Percentiles rank a stretch among this genome's conserved stretches.
phyloP scores from a whole-genome alignment of 2,113 vertebrate species.

The Perognathus longimembris region DNA sequence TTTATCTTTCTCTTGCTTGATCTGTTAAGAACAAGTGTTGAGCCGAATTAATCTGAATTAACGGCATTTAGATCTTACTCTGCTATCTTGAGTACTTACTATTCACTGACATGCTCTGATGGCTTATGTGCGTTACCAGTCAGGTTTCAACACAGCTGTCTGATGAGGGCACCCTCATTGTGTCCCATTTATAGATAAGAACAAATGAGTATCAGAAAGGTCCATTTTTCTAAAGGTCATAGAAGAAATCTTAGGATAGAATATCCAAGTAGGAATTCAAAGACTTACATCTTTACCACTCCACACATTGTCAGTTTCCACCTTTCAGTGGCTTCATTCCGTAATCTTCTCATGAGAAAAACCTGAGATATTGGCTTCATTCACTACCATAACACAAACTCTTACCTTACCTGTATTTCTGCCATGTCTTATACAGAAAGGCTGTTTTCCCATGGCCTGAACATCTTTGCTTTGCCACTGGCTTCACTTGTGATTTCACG shows the following conservation, averaged over 20 bases:
- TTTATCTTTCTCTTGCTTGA: not conserved
- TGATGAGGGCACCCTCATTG: not conserved
- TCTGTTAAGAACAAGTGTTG: not conserved
- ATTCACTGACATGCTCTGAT: not conserved
- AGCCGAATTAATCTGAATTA: not conserved
- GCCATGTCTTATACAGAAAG: not conserved
- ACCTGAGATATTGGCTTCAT: not conserved
- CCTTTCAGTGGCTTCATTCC: not conserved
- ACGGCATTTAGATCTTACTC: not conserved
- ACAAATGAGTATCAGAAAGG: not conserved
- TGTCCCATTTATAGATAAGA: not conserved
- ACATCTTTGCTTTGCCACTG: not conserved
- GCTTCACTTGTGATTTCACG: slow-evolving; percentile 10
- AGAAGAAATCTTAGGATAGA: not conserved
- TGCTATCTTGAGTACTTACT: not conserved
- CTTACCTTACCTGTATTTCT: not conserved
- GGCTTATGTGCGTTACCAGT: not conserved
- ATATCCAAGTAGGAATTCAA: not conserved
- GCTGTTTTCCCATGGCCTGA: not conserved
- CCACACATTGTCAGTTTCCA: not conserved
- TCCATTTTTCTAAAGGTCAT: not conserved
- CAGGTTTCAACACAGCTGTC: not conserved
- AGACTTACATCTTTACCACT: not conserved
- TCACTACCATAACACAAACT: not conserved
- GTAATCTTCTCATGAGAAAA: not conserved